phyloP scores from a whole-genome alignment of 2,888 invertebrate species.

The Subacronicta megacephala region DNA sequence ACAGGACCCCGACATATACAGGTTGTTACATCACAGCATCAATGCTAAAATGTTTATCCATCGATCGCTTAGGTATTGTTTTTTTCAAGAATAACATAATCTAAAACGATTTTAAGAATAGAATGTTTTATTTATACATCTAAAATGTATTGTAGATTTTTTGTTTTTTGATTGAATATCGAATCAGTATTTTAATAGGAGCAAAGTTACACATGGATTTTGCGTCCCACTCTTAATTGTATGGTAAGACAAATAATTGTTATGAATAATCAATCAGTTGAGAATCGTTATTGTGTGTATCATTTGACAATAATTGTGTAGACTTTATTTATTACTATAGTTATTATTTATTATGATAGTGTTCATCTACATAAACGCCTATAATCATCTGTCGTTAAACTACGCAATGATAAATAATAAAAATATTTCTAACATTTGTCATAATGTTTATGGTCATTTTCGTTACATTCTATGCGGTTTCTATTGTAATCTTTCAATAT shows the following conservation, averaged over 20 bases:
- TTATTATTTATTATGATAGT: conserved; percentile 45
- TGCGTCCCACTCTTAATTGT: conserved; percentile 31
- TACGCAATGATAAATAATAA: conserved; percentile 32
- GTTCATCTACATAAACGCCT: conserved; percentile 47
- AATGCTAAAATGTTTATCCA: conserved; percentile 36
- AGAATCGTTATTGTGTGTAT: conserved; percentile 46
- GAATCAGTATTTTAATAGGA: conserved; percentile 27
- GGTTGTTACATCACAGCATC: conserved; percentile 38
- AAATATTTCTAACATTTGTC: conserved; percentile 23
- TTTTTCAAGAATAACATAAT: conserved; percentile 21
- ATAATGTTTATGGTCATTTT: conserved; percentile 15
- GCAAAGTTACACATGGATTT: conserved; percentile 35
- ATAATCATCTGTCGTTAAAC: conserved; percentile 43
- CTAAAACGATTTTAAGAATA: conserved; percentile 24
- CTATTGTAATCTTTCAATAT: conserved; percentile 1
- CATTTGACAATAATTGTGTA: conserved; percentile 42
- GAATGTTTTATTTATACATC: conserved; percentile 25
- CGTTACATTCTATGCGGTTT: conserved; percentile 12
- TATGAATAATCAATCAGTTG: conserved; percentile 43
- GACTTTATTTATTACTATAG: conserved; percentile 43
- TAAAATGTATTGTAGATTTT: conserved; percentile 28
- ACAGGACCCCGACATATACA: conserved; percentile 52
- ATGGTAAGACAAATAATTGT: conserved; percentile 47
- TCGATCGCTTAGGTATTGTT: conserved; percentile 28
- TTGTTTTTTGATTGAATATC: conserved; percentile 13